Evolutionary conservation across 1,140 invertebrate genomes (phyloP), one percentile per base, ranked within the genome.

Genomic region (Heliconius nattereri): DNA sequence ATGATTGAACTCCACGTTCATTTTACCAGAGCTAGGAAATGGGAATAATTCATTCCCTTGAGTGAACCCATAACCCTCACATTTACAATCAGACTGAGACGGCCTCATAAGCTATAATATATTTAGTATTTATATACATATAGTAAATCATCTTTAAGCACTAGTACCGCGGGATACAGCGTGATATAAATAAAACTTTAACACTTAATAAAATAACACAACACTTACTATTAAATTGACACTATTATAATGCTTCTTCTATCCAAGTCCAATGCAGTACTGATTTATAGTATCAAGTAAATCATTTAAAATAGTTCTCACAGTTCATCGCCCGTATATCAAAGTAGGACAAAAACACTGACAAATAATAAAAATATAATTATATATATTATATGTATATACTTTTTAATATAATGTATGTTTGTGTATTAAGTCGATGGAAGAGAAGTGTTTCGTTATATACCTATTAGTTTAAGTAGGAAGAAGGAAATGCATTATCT

Each of bases 291-390:
- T 26, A 66, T 26, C 23, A 66, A 66, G 9, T 66, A 26, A 66
- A 66, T 29, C 60, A 66, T 66, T 29, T 66, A 66, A 66, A 66
- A 66, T 66, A 66, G 60, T 26, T 13, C 23, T 8, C 37, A 40
- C 20, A 76, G 75, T 76, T 66, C 75, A 71, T 26, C 45, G 54
- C 26, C 40, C 75, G 20, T 40, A 76, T 70, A 76, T 76, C 75
- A 70, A 76, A 70, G 75, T 76, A 76, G 75, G 75, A 66, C 75
- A 32, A 32, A 76, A 66, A 70, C 35, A 70, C 66, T 35, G 32
- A 11, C 54, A 66, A 76, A 70, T 54, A 26, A 7, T 45, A 76
- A 70, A 60, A 20, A 49, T 40, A 70, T 71, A 76, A 20, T 20
- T 45, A 26, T 37, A 76, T 20, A 57, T 35, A 71, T 32, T 35